Evolutionary conservation across 1,140 invertebrate genomes (phyloP).

Genomic region (Rhizoglyphus robini): DNA sequence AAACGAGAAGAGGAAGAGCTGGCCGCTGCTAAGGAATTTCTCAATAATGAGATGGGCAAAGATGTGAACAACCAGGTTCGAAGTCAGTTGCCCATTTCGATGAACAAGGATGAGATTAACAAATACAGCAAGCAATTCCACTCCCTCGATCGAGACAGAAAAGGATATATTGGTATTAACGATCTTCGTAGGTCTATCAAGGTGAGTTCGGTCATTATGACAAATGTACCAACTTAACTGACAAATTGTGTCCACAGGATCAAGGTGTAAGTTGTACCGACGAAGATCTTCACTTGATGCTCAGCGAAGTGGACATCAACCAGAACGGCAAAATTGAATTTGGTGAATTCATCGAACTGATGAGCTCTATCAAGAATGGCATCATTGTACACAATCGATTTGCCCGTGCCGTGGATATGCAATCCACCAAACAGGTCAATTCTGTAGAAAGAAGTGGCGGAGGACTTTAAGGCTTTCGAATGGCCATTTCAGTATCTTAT

Average conservation of each 20-base stretch:
- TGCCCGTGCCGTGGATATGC: conserved; percentile 75
- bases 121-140: conserved; percentile 88
- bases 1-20: conserved; percentile 63
- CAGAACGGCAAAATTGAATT: conserved; percentile 98
- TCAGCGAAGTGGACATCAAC: conserved; percentile 95
- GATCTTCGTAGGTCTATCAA: conserved; percentile 86
- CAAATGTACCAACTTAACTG: no score
- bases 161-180: conserved; percentile 94
- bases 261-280: conserved; percentile 78
- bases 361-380: conserved; percentile 90
- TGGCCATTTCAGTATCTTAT: not conserved
- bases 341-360: conserved; percentile 97
- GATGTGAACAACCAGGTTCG: conserved; percentile 72
- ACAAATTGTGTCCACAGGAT: conserved; percentile 44
- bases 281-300: conserved; percentile 89
- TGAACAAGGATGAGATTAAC: conserved; percentile 86
- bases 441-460: conserved; percentile 83
- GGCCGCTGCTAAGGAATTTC: conserved; percentile 62
- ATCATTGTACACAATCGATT: conserved; percentile 77
- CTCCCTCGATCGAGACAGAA: conserved; percentile 82
- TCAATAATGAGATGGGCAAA: conserved; percentile 91
- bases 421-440: conserved; percentile 58
- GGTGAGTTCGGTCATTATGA: conserved; percentile 42
- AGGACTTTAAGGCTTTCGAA: conserved; percentile 45
- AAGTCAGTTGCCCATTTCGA: conserved; percentile 74